Base-by-base conservation (phyloP, 2,888 invertebrate species). In the Agrotis puta region DNA sequence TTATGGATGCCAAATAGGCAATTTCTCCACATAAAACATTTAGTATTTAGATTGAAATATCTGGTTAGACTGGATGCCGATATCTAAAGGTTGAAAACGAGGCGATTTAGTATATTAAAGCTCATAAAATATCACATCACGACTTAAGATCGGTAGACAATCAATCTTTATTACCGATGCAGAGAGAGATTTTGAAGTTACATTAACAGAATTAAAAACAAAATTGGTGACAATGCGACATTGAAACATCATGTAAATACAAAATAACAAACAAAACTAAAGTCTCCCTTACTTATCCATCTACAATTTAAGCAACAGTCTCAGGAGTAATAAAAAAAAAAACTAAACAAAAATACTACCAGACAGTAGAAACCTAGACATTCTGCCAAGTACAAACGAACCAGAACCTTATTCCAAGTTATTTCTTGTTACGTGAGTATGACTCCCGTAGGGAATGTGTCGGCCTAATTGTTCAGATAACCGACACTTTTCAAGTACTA, bases 391-490 rank as follows among this genome's bases (percentile, higher is more conserved):
- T 75, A 75, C 22, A 56, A 69, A 70, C 24, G 47, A 61, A 56
- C 58, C 14, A 24, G 24, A 58, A 58, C 48, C 50, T 61, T 63
- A 63, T 64, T 70, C 47, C 39, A 76, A 76, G 67, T 74, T 68
- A 75, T 70, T 77, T 68, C 77, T 72, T 77, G 77, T 77, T 69
- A 77, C 77, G 71, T 75, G 84, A 77, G 51, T 47, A 83, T 64
- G 62, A 18, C 58, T 81, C 85, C 79, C 85, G 58, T 64, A 69
- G 79, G 85, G 77, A 72, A 67, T 66, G 73, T 85, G 82, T 85
- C 77, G 68, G 77, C 78, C 74, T 88, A 87, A 88, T 88, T 88
- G 81, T 82, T 24, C 63, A 82, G 83, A 86, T 87, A 88, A 82
- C 78, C 80, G 64, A 70, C 77, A 74, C 70, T 84, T 78, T 65